Conservation (phyloP, 2,888 invertebrate species). For the Drosophila borealis region DNA sequence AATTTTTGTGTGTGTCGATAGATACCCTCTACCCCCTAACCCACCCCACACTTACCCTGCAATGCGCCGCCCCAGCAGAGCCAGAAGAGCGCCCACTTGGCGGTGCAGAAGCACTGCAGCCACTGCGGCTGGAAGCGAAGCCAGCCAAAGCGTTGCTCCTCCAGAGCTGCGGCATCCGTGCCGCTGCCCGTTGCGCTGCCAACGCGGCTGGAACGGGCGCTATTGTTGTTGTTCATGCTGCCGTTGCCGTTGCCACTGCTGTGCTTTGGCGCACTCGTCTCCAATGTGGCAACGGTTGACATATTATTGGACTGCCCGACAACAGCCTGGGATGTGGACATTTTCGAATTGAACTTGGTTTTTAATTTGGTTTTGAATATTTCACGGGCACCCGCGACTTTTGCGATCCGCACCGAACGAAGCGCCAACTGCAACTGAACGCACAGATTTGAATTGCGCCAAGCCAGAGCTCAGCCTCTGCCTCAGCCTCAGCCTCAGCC, state of each 20-base stretch:
- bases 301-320: conserved; percentile 24
- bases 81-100: conserved; percentile 93
- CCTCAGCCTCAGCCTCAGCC: conserved; percentile 10
- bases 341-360: conserved; percentile 6
- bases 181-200: conserved; percentile 49
- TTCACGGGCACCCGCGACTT: conserved; percentile 23
- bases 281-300: conserved; percentile 34
- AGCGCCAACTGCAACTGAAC: conserved; percentile 72
- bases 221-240: conserved; percentile 77
- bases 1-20: conserved; percentile 23
- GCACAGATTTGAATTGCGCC: conserved; percentile 52
- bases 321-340: conserved; percentile 33
- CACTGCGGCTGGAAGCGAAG: conserved; percentile 87
- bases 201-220: conserved; percentile 66
- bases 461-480: conserved; percentile 46
- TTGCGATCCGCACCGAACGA: conserved; percentile 70
- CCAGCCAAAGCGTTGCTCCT: conserved; percentile 87
- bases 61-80: conserved; percentile 92
- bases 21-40: not conserved
- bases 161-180: conserved; percentile 18
- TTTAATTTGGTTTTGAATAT: not conserved
- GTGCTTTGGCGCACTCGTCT: conserved; percentile 46
- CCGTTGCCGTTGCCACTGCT: conserved; percentile 45
- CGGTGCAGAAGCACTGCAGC: conserved; percentile 89
- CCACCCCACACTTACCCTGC: conserved; percentile 87